Base-by-base conservation (phyloP, 2,888 invertebrate genomes). In the Hypercompe scribonia region DNA sequence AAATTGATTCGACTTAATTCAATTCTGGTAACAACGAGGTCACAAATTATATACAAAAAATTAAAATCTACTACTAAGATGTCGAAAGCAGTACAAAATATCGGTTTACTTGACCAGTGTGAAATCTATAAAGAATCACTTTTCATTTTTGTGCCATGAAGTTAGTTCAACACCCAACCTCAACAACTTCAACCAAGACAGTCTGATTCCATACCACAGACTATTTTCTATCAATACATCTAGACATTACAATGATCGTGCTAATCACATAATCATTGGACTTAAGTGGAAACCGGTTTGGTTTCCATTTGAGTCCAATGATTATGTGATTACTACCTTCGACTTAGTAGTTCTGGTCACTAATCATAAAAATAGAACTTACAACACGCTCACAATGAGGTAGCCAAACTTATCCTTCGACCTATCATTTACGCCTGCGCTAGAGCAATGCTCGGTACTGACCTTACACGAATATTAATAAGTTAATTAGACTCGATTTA, bases 391-490 rank as follows among this genome's bases (percentile, higher is more conserved):
- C n/a, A 10, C 50, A 24, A n/a, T 54, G 24, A 36, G 3, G 34
- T 11, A 24, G 11, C 24, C 3, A 24, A 65, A 3, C 36, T 21
- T 31, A 31, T 31, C 18, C 31, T 61, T 31, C 61, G 31, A 61
- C 61, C 15, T 31, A 61, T 54, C 24, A 61, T 15, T 31, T 31
- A 61, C 31, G 3, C 15, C 58, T 28, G 5, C 58, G 28, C 15
- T 5, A n/a, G 58, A 58, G 28, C 58, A 58, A 58, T 28, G 58
- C 58, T 58, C 58, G 58, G 15, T 58, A 28, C 58, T 58, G 28
- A 58, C 28, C 58, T 58, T 58, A 58, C 58, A 31, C 31, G 31
- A 61, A 61, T 61, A 61, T 61, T 61, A 61, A 15, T 61, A 61
- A 61, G 31, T 31, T 31, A 61, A 61, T 61, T 61, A 61, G 5